Conservation (phyloP, 1,140 invertebrate species). For the Planococcus citri region DNA sequence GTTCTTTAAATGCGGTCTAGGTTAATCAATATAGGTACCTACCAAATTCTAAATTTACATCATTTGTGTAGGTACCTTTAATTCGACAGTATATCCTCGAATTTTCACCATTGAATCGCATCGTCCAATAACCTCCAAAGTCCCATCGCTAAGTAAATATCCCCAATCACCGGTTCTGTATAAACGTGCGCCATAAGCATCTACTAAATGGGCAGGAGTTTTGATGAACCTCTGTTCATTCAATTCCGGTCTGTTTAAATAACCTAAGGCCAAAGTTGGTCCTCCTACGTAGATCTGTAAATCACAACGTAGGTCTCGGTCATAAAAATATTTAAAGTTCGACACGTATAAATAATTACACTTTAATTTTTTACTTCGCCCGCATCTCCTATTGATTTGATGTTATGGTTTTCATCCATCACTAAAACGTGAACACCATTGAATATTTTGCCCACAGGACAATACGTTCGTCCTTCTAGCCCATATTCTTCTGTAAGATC, state of each 20-base stretch:
- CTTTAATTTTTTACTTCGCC: conserved; percentile 33
- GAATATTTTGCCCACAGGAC: conserved; percentile 35
- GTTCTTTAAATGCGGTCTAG: no score
- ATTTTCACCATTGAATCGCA: conserved; percentile 43
- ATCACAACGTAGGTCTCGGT: background rate
- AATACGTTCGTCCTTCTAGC: conserved; percentile 25
- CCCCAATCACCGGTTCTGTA: conserved; percentile 42
- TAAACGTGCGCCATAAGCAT: conserved; percentile 29
- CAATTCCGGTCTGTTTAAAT: conserved; percentile 40
- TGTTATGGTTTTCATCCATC: conserved; percentile 35
- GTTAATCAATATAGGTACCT: background rate
- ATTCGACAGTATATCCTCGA: conserved; percentile 41
- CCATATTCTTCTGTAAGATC: conserved; percentile 25
- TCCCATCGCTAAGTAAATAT: conserved; percentile 38
- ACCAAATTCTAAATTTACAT: background rate
- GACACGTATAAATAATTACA: no score
- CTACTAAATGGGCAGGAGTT: conserved; percentile 23
- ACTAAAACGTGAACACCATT: conserved; percentile 37
- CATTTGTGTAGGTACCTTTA: conserved; percentile 32
- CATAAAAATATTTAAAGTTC: no score
- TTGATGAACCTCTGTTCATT: conserved; percentile 36
- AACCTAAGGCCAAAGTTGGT: conserved; percentile 38
- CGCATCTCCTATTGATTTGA: conserved; percentile 38
- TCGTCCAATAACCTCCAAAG: conserved; percentile 40
- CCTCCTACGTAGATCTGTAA: conserved; percentile 39